Base-by-base conservation (phyloP, 2,888 invertebrate species). In the Brachynemurus nebulosus region DNA sequence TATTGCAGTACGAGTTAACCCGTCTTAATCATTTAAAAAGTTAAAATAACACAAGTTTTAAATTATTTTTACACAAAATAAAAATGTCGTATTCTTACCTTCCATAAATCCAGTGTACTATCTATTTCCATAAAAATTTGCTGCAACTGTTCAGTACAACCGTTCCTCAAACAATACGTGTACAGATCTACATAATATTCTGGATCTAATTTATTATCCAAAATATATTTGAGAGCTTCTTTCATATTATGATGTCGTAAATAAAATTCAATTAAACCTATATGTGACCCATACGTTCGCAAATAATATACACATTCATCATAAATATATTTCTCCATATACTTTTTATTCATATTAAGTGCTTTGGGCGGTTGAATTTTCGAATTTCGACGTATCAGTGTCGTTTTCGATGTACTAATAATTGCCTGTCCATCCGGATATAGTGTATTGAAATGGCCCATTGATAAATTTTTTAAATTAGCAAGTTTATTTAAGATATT, bases 241-340 rank as follows among this genome's bases (percentile, higher is more conserved):
- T 67, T 63, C 51, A 82, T 65, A 51, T 79, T 78, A 11, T 78
- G 75, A 52, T 86, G 80, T 46, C 77, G 77, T 52, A 86, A 70
- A 51, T 80, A 79, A 59, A 90, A 91, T 46, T 76, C 74, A 42
- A 90, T 70, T 44, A 85, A 73, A 8, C 80, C 78, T 1, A 73
- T 66, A 55, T 80, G 79, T 3, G 80, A 81, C 1, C 89, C 91
- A 56, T 90, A 92, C 47, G 76, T 79, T 3, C 73, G 70, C 3
- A 92, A 66, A 61, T 92, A 93, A 60, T 80, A 86, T 2, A 86
- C 62, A 54, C 86, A 86, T 64, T 92, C 91, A 47, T 80, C 76
- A 54, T 80, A 80, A 51, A 75, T 74, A 50, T 73, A 68, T 0
- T 73, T 69, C 46, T 75, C 72, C 1, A 76, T 51, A 25, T 50